Conservation (phyloP, 1,140 invertebrate species). For the Wiebesia pumilae region DNA sequence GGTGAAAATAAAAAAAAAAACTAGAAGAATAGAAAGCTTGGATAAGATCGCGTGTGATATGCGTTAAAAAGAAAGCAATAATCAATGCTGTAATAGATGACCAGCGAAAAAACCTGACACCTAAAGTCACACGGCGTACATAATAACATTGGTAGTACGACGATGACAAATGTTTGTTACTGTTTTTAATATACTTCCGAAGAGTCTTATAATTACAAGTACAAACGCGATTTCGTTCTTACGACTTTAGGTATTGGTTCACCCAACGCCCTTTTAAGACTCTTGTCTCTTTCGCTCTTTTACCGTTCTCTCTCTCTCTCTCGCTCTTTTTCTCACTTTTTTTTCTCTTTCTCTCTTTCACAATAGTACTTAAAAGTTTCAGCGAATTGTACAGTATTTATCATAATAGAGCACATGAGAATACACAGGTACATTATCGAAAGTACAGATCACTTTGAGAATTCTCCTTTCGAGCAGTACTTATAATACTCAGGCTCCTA, state of each 20-base stretch:
- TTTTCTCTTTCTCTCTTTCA: not conserved
- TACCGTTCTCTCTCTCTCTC: not conserved
- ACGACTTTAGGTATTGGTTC: conserved; percentile 30
- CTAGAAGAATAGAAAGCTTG: conserved; percentile 23
- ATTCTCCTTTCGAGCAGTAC: conserved; percentile 39
- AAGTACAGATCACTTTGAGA: conserved; percentile 41
- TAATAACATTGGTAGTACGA: conserved; percentile 43
- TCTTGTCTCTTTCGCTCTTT: not conserved
- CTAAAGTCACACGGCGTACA: conserved; percentile 49
- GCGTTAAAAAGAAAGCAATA: conserved; percentile 32
- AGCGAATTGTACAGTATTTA: conserved; percentile 51
- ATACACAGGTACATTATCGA: conserved; percentile 42
- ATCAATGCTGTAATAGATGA: conserved; percentile 28
- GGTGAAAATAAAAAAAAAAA: conserved; percentile 35
- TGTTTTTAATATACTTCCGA: conserved; percentile 46
- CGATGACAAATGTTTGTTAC: conserved; percentile 46
- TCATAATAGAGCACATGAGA: conserved; percentile 36
- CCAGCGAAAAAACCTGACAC: conserved; percentile 54
- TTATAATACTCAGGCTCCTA: conserved; percentile 30
- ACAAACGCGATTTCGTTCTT: conserved; percentile 50
- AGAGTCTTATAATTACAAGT: conserved; percentile 56
- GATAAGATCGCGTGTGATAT: conserved; percentile 20
- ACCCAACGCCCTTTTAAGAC: conserved; percentile 30
- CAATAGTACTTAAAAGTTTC: conserved; percentile 41
- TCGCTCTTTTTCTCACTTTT: conserved; percentile 7